A percentile compares a stretch with the other conserved stretches of the same genome.
Conservation (phyloP, 92 coral and sea anemone species). For the Zoanthus solanderi region DNA sequence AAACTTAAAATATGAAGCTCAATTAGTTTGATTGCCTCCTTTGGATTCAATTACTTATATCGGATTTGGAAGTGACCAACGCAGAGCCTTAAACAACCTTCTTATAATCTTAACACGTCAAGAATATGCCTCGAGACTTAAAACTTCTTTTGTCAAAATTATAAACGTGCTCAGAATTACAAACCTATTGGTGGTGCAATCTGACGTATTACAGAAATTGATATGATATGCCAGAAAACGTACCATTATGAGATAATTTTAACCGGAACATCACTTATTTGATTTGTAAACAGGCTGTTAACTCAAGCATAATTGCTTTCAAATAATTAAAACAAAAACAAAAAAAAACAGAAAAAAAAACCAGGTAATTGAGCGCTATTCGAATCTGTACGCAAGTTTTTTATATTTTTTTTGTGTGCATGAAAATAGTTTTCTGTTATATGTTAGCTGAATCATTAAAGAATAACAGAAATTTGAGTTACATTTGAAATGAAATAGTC, state of each 20-base stretch:
- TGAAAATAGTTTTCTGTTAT: no score
- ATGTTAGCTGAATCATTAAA: no score
- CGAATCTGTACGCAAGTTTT: no score
- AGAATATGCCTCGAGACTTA: neutral
- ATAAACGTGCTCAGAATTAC: conserved; percentile 32
- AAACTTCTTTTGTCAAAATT: neutral
- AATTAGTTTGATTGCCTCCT: conserved; percentile 41
- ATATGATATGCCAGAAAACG: neutral
- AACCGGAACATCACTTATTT: neutral
- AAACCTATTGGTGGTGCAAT: neutral
- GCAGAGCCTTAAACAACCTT: conserved; percentile 30
- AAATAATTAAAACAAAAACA: neutral
- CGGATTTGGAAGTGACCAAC: conserved; percentile 50
- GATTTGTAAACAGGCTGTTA: neutral
- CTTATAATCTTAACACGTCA: conserved; percentile 22
- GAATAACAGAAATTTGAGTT: no score
- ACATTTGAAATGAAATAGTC: no score
- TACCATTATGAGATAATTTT: neutral
- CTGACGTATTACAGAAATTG: neutral
- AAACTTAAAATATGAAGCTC: conserved; percentile 13
- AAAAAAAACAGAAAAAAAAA: no score
- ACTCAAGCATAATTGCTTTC: neutral
- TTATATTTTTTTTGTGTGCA: no score
- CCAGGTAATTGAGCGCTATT: no score
- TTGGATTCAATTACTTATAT: conserved; percentile 36